Percentiles rank a stretch among this genome's conserved stretches.
phyloP scores from a whole-genome alignment of 2,888 invertebrate genomes.

The Cyclophora albipunctata region DNA sequence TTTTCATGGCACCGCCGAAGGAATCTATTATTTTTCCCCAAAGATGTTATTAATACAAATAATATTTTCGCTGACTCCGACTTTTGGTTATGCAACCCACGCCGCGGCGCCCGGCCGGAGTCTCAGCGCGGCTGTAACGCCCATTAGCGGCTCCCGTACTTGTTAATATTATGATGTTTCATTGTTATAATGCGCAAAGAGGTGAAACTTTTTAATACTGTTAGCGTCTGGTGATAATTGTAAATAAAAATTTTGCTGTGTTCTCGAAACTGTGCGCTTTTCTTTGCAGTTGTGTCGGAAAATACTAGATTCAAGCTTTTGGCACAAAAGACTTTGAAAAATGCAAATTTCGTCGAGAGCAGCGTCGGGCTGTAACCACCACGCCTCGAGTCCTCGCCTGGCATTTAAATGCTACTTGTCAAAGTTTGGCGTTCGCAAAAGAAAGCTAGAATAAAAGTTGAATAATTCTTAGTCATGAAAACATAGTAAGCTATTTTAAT shows the following conservation, averaged over 20 bases:
- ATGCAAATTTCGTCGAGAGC: slow-evolving; percentile 45
- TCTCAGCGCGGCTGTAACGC: slow-evolving; percentile 9
- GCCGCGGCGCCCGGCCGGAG: slow-evolving; percentile 12
- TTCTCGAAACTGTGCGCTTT: slow-evolving; percentile 21
- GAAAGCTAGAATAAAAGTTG: slow-evolving; percentile 37
- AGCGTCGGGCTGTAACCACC: slow-evolving; percentile 26
- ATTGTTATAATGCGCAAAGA: slow-evolving; percentile 25
- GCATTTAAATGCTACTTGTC: slow-evolving; percentile 65
- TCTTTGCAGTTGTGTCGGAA: slow-evolving; percentile 20
- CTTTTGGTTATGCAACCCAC: slow-evolving; percentile 32
- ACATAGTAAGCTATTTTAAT: not conserved
- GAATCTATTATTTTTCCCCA: slow-evolving; percentile 61
- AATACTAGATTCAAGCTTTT: slow-evolving; percentile 26
- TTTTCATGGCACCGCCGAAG: slow-evolving; percentile 54
- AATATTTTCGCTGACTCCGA: slow-evolving; percentile 29
- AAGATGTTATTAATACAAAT: slow-evolving; percentile 53
- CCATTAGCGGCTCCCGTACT: slow-evolving; percentile 17
- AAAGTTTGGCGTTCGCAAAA: slow-evolving; percentile 56
- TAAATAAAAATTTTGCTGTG: slow-evolving; percentile 21
- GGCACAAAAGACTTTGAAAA: slow-evolving; percentile 49
- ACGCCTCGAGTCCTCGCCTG: slow-evolving; percentile 27
- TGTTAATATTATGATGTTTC: slow-evolving; percentile 28
- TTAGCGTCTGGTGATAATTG: slow-evolving; percentile 25
- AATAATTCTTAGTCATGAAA: slow-evolving; percentile 15
- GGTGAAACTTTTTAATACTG: slow-evolving; percentile 26